phyloP scores from a whole-genome alignment of 2,888 invertebrate genomes.

The Hololepta plana region DNA sequence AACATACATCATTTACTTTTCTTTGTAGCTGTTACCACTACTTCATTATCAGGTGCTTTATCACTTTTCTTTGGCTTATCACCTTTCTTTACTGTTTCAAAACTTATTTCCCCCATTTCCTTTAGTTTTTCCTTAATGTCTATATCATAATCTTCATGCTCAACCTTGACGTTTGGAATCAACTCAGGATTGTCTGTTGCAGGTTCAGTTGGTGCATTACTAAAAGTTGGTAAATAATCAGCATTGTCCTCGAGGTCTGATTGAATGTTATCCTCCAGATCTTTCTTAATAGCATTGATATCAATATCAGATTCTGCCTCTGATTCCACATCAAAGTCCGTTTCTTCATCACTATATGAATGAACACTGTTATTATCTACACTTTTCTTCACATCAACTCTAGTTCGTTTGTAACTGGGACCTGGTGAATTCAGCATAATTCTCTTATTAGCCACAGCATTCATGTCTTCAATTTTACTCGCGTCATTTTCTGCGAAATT shows the following conservation, averaged over 20 bases:
- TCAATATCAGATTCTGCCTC: conserved; percentile 28
- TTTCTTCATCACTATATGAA: conserved; percentile 20
- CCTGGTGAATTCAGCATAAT: conserved; percentile 10
- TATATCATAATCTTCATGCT: conserved; percentile 28
- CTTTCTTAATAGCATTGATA: conserved; percentile 10
- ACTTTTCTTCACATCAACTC: conserved; percentile 12
- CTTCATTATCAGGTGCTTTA: conserved; percentile 52
- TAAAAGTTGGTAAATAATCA: too few species aligned
- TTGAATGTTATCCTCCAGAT: conserved; percentile 8
- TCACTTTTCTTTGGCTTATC: conserved; percentile 24
- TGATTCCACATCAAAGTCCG: conserved; percentile 23
- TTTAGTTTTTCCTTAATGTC: conserved; percentile 42
- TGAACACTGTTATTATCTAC: conserved; percentile 22
- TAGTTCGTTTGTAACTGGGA: conserved; percentile 11
- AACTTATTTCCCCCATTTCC: conserved; percentile 37
- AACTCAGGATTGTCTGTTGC: too few species aligned
- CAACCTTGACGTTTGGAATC: too few species aligned
- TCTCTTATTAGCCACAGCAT: conserved; percentile 12
- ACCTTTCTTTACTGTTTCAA: conserved; percentile 27
- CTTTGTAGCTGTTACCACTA: conserved; percentile 48
- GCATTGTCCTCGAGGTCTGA: too few species aligned
- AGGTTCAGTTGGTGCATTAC: too few species aligned
- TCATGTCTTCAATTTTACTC: conserved; percentile 11
- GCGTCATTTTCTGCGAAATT: conserved; percentile 4
- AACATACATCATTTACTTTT: conserved; percentile 17